phyloP scores from a whole-genome alignment of 2,797 vertebrate genomes.

The Clamator glandarius region DNA sequence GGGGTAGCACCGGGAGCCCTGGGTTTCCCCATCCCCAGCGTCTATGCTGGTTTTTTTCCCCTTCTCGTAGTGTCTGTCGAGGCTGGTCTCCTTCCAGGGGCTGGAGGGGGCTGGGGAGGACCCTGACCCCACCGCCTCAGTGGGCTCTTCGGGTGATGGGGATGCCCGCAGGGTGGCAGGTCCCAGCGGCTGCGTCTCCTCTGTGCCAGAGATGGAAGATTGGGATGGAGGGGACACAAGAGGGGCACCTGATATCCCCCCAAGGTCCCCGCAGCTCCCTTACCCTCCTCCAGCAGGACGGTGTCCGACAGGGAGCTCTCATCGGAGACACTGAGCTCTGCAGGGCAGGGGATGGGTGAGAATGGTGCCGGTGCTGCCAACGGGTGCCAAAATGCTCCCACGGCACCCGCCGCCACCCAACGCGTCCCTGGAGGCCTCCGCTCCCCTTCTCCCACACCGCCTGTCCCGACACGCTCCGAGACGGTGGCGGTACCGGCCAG shows the following conservation, averaged over 20 bases:
- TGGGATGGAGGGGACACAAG: background rate
- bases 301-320: constrained; percentile 2
- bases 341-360: background rate
- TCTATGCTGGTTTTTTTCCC: rapidly evolving
- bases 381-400: background rate
- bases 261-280: background rate
- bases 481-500: constrained; percentile 24
- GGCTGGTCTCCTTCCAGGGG: background rate
- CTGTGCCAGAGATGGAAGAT: background rate
- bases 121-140: rapidly evolving
- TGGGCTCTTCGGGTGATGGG: background rate
- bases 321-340: background rate
- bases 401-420: constrained; percentile 17
- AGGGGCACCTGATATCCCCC: background rate
- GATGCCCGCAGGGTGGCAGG: background rate
- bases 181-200: background rate
- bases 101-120: rapidly evolving
- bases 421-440: background rate
- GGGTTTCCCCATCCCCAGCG: background rate
- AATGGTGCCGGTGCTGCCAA: background rate
- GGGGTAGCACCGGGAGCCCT: background rate
- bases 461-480: constrained; percentile 33
- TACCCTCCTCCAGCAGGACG: background rate
- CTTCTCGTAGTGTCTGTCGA: background rate
- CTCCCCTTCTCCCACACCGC: background rate